Base-by-base conservation (phyloP, 2,797 vertebrate species). In the Enteromius mattozi region DNA sequence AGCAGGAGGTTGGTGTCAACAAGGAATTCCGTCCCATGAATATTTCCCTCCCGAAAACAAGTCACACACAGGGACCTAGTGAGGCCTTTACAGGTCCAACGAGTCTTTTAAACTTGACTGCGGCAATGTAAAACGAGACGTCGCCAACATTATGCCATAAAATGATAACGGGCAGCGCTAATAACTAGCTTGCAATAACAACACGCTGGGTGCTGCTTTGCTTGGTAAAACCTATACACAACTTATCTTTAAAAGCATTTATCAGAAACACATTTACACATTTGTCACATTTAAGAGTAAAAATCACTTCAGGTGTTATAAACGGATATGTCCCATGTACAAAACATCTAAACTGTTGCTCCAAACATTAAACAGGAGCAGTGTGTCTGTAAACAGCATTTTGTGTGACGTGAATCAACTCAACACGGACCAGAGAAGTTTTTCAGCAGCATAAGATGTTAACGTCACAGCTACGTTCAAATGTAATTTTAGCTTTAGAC, bases 1-100 rank as follows among this genome's bases (percentile, higher is more conserved):
- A 89, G 92, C 93, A 95, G 93, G 94, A 95, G 93, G 82, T 94
- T 94, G 94, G 94, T 95, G 94, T 95, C 94, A 95, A 94, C 92
- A 92, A 94, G 93, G 93, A 94, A 95, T 94, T 95, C 90, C 91
- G 92, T 93, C 92, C 93, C 90, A 92, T 84, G 88, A 93, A 94
- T 93, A 91, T 92, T 89, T 91, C 90, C 30, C 82, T 88, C 91
- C 88, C 89, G 89, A 92, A 94, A 94, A 94, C 92, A 93, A 90
- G 87, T 88, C 87, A 88, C 88, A 95, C 91, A 94, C 88, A 93
- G 91, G 89, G 90, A 88, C 91, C 88, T 90, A 92, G 92, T 92
- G 89, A 93, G 90, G 89, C 88, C 87, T 91, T 91, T 92, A 94
- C 91, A 90, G 89, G 88, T 89, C 86, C 66, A 80, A 83, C 63